Base-by-base conservation (phyloP, 2,888 invertebrate species). In the Priapulus caudatus region DNA sequence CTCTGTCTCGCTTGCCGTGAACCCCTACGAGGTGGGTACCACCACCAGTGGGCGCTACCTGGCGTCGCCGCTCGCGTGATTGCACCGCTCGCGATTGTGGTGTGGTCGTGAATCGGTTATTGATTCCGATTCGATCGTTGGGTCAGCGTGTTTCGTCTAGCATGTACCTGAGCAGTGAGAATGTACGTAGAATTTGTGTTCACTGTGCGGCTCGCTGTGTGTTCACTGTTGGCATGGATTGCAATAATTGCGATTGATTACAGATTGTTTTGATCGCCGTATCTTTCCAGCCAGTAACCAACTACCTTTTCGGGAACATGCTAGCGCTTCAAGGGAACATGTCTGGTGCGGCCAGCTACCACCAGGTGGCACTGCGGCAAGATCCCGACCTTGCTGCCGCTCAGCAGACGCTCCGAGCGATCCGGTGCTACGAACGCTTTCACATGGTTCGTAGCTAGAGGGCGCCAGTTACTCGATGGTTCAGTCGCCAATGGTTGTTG, bases 201-300 rank as follows among this genome's bases (percentile, higher is more conserved):
- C n/a, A n/a, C n/a, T n/a, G n/a, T n/a, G n/a, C n/a, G n/a, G n/a
- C n/a, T n/a, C n/a, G n/a, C n/a, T n/a, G n/a, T n/a, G n/a, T n/a
- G n/a, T n/a, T n/a, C n/a, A n/a, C n/a, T n/a, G n/a, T n/a, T n/a
- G n/a, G n/a, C n/a, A n/a, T n/a, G n/a, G n/a, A n/a, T n/a, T n/a
- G n/a, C n/a, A n/a, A n/a, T n/a, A n/a, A n/a, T n/a, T n/a, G n/a
- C n/a, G n/a, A n/a, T n/a, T n/a, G n/a, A n/a, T n/a, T n/a, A n/a
- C n/a, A n/a, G n/a, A n/a, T n/a, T n/a, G n/a, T n/a, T n/a, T n/a
- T n/a, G n/a, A n/a, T n/a, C n/a, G n/a, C n/a, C n/a, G n/a, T n/a
- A n/a, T n/a, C n/a, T n/a, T n/a, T n/a, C n/a, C 70, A 82, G 80
- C 83, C 84, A 2, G 75, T 79, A 44, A 81, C 81, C 52, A 83